Base-by-base conservation (phyloP, 1,140 invertebrate genomes). In the Goniozus legneri region DNA sequence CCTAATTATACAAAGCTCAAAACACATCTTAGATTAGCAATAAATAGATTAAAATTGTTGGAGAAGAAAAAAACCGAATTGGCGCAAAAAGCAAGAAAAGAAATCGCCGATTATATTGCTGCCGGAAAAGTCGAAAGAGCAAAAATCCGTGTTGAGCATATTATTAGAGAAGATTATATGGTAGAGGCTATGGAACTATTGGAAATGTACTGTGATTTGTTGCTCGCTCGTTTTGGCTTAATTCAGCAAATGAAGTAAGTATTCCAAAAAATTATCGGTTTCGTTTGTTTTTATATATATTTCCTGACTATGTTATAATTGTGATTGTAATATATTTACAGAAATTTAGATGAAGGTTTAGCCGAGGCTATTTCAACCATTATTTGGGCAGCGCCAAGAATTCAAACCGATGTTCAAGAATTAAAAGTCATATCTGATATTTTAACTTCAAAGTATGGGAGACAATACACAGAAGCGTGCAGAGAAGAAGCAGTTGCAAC, bases 51-150 rank as follows among this genome's bases (percentile, higher is more conserved):
- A 7, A 98, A 98, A 76, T 71, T 99, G 36, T 69, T 98, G 42
- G 95, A 98, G 69, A 99, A 99, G 73, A 99, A 99, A 77, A 99
- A 99, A 79, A 90, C 94, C 0, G 97, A 99, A 77, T 72, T 98
- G 50, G 89, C 95, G 1, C 86, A 93, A 69, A 99, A 99, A 75
- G 87, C 95, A 1, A 82, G 97, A 47, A 92, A 90, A 66, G 97
- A 99, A 83, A 99, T 99, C 49, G 95, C 95, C 1, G 96, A 98
- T 77, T 98, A 94, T 62, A 86, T 99, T 52, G 80, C 81, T 33
- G 83, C 83, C 47, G 89, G 90, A 32, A 99, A 99, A 82, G 81
- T 83, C 62, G 95, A 98, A 77, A 78, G 89, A 50, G 97, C 97
- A 0, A 92, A 93, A 71, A 98, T 99, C 51, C 79, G 95, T 27